phyloP scores from a whole-genome alignment of 2,797 vertebrate species.

The Chelidonichthys spinosus region DNA sequence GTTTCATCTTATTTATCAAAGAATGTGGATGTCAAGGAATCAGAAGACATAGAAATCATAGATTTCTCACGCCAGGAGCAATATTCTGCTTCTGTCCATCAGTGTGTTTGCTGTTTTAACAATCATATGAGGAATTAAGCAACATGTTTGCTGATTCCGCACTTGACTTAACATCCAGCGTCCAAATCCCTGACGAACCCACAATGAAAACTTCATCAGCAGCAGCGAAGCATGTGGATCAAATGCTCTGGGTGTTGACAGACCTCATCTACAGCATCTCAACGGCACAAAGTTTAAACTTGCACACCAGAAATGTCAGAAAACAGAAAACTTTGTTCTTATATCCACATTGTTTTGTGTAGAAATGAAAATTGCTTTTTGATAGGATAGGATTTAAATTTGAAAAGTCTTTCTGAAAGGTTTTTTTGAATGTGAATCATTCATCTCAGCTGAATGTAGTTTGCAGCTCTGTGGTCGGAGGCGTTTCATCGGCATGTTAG shows the following conservation, averaged over 20 bases:
- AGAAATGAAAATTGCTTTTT: neutral
- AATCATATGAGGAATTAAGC: neutral
- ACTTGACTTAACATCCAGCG: neutral
- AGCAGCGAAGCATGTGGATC: neutral
- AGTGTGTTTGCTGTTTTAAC: neutral
- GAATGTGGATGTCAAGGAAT: neutral
- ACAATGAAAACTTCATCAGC: neutral
- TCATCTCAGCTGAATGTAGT: constrained; percentile 1
- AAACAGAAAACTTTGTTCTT: too few relatives aligned
- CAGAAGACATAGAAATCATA: neutral
- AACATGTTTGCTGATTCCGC: too few relatives aligned
- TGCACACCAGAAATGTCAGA: neutral
- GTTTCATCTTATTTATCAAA: too few relatives aligned
- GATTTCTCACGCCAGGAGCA: neutral
- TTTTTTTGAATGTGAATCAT: neutral
- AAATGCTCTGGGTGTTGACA: neutral
- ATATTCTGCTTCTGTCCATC: neutral
- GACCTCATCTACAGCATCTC: neutral
- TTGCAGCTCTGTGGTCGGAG: constrained; percentile 13
- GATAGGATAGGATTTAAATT: neutral
- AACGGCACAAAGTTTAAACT: constrained; percentile 1
- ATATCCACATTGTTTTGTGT: neutral
- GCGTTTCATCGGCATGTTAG: constrained; percentile 28
- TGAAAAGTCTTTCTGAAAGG: neutral
- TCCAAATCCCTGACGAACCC: neutral